These are phyloP conservation scores for Miltochrista miniata DNA, from an alignment of 2,888 invertebrate genomes.

Conservation along the genomic window DNA sequence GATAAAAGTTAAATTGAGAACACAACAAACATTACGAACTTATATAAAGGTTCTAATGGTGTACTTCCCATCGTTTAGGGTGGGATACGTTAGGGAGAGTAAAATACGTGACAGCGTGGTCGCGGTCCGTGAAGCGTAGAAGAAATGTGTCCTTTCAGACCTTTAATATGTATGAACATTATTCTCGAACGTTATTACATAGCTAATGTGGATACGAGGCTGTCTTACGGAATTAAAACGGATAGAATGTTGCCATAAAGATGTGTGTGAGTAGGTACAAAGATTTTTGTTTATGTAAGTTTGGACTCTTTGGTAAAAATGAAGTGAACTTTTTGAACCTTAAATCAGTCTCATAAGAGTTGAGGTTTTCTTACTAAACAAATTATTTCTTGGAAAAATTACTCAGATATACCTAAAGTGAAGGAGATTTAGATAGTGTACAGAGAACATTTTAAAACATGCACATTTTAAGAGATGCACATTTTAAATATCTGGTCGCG, in stretches of 20 bases:
- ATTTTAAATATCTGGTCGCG: no score
- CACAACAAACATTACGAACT: conserved; percentile 34
- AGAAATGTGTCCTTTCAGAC: conserved; percentile 67
- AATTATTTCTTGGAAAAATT: no score
- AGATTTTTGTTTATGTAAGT: not conserved
- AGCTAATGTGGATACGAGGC: conserved; percentile 16
- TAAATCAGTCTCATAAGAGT: no score
- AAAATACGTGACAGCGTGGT: conserved; percentile 77
- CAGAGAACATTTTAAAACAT: no score
- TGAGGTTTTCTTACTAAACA: no score
- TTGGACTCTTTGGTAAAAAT: no score
- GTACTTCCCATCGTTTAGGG: conserved; percentile 46
- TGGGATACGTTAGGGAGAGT: conserved; percentile 49
- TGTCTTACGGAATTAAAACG: not conserved
- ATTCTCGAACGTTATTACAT: conserved; percentile 31
- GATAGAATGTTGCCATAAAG: not conserved
- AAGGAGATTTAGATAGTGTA: no score
- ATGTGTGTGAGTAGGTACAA: not conserved
- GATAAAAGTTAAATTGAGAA: conserved; percentile 36
- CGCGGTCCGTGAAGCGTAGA: conserved; percentile 68
- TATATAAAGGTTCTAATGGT: conserved; percentile 40
- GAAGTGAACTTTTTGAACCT: no score
- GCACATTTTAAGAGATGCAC: no score
- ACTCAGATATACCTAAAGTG: no score
- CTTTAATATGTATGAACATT: conserved; percentile 51